Evolutionary conservation across 2,888 invertebrate genomes (phyloP), one percentile per base, ranked within the genome.

Genomic region (Craniophora ligustri): DNA sequence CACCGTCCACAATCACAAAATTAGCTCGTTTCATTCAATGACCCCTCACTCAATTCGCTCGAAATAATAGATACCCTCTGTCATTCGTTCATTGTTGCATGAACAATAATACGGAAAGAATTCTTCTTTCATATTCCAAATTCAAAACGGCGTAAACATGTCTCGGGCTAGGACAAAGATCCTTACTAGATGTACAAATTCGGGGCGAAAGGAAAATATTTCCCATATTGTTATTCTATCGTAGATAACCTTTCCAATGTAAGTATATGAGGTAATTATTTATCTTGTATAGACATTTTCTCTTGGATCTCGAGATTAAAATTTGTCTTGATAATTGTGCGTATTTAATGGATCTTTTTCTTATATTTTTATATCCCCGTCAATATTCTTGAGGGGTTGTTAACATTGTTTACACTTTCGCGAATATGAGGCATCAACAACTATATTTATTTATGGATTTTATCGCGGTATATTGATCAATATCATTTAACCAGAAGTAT

Each of bases 131-230:
- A 36, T 67, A 51, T 56, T 55, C 54, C 62, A 35, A 62, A 63
- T 51, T 62, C 62, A 65, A 64, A 71, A 70, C 18, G 55, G 57
- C 59, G 71, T 68, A 56, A 58, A 63, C 63, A 63, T 56, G 62
- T 62, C 63, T 64, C 66, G 56, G 44, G 50, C 35, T 42, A 49
- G 71, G 74, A 67, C 72, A 72, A 75, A 68, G 54, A 64, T 55
- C 62, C 62, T 51, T 62, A 49, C 48, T 58, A 57, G 44, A 59
- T 51, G 48, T 56, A 57, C 31, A 32, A 8, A 18, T 71, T 57
- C 41, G 41, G 36, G 31, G 21, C 36, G 34, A 72, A 59, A 54
- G 40, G 54, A 54, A 67, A 64, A 64, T 65, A 47, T 46, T 49
- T 63, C 48, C 40, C 48, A n/a, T 54, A n/a, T n/a, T n/a, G 34